Evolutionary conservation across 92 coral and sea anemone species (phyloP), one percentile per base, ranked within the genome.

Genomic region (Phenganax subtilis): DNA sequence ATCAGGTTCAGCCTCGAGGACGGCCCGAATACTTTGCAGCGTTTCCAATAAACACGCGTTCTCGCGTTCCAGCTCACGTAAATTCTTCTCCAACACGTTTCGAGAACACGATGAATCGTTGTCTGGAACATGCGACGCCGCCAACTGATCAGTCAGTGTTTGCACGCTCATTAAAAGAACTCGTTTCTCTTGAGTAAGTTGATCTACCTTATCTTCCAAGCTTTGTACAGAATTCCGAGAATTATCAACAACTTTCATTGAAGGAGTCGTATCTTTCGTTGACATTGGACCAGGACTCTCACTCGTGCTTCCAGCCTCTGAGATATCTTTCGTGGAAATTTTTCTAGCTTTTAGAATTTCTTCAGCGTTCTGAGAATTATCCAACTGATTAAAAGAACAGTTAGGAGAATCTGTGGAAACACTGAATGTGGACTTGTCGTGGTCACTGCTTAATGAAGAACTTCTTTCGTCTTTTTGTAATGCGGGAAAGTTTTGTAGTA

Each of bases 21-120:
- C 83, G 57, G 63, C 74, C 10, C 83, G 83, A 16, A 79, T 30
- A 3, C 83, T 62, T 31, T 79, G 83, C 10, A 79, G 64, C 17
- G 83, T 79, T 65, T 79, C 74, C 7, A 1, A 16, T 2, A 63
- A 79, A 15, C 56, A 28, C 60, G 74, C 61, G 27, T 79, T 79
- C 61, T 79, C 83, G 55, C 65, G 2, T 27, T 79, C 83, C 0
- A 77, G 14, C 31, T 77, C 82, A 17, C 82, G 82, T n/a, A 77
- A 61, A 12, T 15, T 77, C 55, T 30, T 77, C 71, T 77, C 82
- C 73, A 79, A 8, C 6, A 65, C 25, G 52, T 65, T 64, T 54
- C 30, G 25, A 3, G 74, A 64, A 31, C 63, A 63, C 10, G 74
- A 47, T 7, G 58, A 12, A 53, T 79, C 83, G 70, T 28, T 53